These are phyloP conservation scores for Sebastes vulpes DNA, from an alignment of 2,797 vertebrate genomes.

Conservation along the genomic window DNA sequence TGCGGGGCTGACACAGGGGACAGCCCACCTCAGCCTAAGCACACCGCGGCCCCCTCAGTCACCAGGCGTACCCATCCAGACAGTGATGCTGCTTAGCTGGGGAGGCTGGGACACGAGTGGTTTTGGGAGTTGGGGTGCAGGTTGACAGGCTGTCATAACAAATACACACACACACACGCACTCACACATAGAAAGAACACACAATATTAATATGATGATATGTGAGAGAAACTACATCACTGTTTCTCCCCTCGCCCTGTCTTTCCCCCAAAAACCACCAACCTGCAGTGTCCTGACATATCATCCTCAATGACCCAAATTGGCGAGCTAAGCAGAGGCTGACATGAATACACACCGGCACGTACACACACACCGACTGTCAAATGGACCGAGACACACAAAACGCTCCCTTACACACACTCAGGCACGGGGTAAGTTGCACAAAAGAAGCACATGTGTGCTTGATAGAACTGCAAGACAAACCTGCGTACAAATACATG, in stretches of 20 bases:
- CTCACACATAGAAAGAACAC: background rate
- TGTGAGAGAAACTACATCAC: constrained; percentile 43
- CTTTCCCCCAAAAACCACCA: constrained; percentile 23
- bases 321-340: constrained; percentile 52
- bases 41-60: constrained; percentile 41
- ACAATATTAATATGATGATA: constrained; percentile 51
- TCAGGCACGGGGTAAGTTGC: background rate
- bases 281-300: constrained; percentile 43
- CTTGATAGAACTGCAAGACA: background rate
- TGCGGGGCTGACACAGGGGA: constrained; percentile 55
- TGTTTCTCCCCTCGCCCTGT: constrained; percentile 1
- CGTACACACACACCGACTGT: background rate
- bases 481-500: background rate
- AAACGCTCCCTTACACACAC: background rate
- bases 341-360: constrained; percentile 29
- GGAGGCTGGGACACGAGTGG: constrained; percentile 50
- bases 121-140: constrained; percentile 44
- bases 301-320: constrained; percentile 51
- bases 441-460: background rate
- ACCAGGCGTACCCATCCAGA: constrained; percentile 34
- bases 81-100: constrained; percentile 47
- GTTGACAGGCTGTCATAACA: constrained; percentile 71
- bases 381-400: background rate
- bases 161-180: constrained; percentile 9
- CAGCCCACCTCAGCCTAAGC: constrained; percentile 58